Evolutionary conservation across 92 coral and sea anemone genomes (phyloP), one percentile per base, ranked within the genome.

Genomic region (Heteractis magnifica): DNA sequence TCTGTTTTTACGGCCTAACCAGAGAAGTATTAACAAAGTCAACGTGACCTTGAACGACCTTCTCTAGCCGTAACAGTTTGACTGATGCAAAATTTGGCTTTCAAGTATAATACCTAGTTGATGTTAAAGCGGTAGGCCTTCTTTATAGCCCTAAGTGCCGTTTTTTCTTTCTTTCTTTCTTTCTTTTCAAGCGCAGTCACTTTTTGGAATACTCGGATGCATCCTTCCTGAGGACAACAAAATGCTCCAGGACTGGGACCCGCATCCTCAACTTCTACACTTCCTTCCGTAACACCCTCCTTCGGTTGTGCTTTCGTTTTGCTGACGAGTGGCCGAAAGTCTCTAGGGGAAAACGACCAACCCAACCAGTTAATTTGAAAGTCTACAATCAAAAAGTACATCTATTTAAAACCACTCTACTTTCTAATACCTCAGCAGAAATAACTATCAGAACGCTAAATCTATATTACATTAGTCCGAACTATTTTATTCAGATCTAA

Each of bases 81-180:
- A 15, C 91, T 88, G 26, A 81, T 88, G 50, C 56, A 51, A 65
- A 88, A 88, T 55, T 88, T 84, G n/a, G 88, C 88, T 19, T 51
- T 20, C 41, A 84, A 70, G 82, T 88, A 83, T 5, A 51, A 16
- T 62, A 70, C 84, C 70, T 71, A 84, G 12, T 85, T 88, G 15
- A 80, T 86, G 83, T 50, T 84, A 20, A 85, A 88, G 16, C 86
- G 53, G 74, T 88, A 75, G 1, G 91, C 79, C 64, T 88, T 88
- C 49, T 81, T 88, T 10, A 58, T 71, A 72, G 20, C 62, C 19
- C 79, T 51, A 15, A 84, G 79, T 13, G 91, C 91, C 88, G n/a
- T n/a, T n/a, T n/a, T n/a, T n/a, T n/a, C n/a, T n/a, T n/a, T n/a
- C n/a, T n/a, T n/a, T n/a, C n/a, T n/a, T n/a, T n/a, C n/a, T n/a